Evolutionary conservation across 2,113 vertebrate genomes (phyloP).

Genomic region (Nibea albiflora): DNA sequence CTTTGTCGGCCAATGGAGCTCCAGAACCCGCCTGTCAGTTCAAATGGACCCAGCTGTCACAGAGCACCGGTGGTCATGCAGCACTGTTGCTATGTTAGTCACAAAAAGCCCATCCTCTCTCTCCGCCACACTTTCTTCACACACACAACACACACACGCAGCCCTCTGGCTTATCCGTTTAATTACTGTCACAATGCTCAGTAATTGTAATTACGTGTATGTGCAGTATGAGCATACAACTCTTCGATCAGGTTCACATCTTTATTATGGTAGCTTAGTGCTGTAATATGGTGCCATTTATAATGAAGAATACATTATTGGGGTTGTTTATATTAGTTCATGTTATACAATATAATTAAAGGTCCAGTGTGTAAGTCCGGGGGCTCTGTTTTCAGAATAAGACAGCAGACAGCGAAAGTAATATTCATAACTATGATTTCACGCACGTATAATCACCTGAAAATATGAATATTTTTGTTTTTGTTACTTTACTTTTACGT

Average conservation of each 20-base stretch:
- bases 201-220: neutral
- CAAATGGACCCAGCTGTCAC: slow-evolving; percentile 68
- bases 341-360: too few species aligned
- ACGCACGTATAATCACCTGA: too few species aligned
- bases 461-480: too few species aligned
- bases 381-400: too few species aligned
- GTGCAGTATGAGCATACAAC: neutral
- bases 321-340: too few species aligned
- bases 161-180: slow-evolving; percentile 10
- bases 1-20: slow-evolving; percentile 69
- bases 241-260: neutral
- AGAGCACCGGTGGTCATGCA: slow-evolving; percentile 66
- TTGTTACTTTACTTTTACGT: too few species aligned
- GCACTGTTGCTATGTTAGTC: slow-evolving; percentile 81
- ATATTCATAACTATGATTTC: too few species aligned
- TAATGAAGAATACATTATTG: too few species aligned
- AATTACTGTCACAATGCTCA: slow-evolving; percentile 24
- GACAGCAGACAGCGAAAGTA: too few species aligned
- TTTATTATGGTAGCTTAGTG: neutral
- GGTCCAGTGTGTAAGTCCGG: too few species aligned
- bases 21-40: slow-evolving; percentile 29
- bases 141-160: neutral
- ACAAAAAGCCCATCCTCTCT: slow-evolving; percentile 32
- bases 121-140: neutral
- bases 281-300: neutral